phyloP scores from a whole-genome alignment of 2,888 invertebrate genomes.

The Hoplodrina ambigua region DNA sequence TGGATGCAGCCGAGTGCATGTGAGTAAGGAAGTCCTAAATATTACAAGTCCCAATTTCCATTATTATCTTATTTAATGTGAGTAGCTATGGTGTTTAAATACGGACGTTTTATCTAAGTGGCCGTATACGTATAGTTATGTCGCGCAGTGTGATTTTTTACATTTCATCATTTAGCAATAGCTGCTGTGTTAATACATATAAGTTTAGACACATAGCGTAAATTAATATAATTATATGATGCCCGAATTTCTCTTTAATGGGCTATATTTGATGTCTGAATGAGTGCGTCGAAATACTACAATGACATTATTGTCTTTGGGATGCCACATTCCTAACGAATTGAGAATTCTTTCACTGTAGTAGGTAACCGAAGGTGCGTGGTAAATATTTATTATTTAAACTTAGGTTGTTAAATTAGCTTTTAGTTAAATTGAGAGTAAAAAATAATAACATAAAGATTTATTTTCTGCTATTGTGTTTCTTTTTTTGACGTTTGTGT shows the following conservation, averaged over 20 bases:
- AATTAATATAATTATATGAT: slow-evolving; percentile 51
- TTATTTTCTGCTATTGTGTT: slow-evolving; percentile 56
- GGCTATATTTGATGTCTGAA: slow-evolving; percentile 47
- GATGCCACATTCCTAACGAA: slow-evolving; percentile 75
- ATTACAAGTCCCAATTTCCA: slow-evolving; percentile 37
- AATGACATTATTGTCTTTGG: slow-evolving; percentile 61
- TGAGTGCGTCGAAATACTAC: slow-evolving; percentile 53
- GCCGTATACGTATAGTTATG: slow-evolving; percentile 34
- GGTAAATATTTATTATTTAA: slow-evolving; percentile 82
- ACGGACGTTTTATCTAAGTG: slow-evolving; percentile 18
- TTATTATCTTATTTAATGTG: slow-evolving; percentile 25
- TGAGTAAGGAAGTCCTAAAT: slow-evolving; percentile 37
- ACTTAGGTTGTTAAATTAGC: slow-evolving; percentile 71
- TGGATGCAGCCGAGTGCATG: slow-evolving; percentile 4
- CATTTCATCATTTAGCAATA: slow-evolving; percentile 59
- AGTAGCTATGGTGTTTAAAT: slow-evolving; percentile 30
- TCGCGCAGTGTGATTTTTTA: slow-evolving; percentile 36
- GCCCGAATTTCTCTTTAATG: slow-evolving; percentile 41
- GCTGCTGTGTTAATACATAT: slow-evolving; percentile 59
- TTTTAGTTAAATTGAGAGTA: slow-evolving; percentile 66
- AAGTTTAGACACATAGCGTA: slow-evolving; percentile 57
- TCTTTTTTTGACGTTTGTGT: slow-evolving; percentile 44
- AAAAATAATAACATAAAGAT: slow-evolving; percentile 58
- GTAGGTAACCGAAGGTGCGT: slow-evolving; percentile 72
- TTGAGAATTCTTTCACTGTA: slow-evolving; percentile 67